These are phyloP conservation scores for Tringa solitaria DNA, from an alignment of 2,113 vertebrate species.

Conservation along the genomic window DNA sequence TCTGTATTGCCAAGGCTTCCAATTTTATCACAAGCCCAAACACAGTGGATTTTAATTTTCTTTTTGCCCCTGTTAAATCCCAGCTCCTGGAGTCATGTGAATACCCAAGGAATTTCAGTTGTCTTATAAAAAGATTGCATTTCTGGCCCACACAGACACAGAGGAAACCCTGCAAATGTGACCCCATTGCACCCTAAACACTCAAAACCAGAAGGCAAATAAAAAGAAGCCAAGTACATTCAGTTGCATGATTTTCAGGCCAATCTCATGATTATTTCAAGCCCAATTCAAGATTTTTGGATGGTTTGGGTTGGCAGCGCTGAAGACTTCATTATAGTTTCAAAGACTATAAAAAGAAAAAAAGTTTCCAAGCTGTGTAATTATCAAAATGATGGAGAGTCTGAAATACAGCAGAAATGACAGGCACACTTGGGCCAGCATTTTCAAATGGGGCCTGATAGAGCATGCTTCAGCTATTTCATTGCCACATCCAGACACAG, in stretches of 20 bases:
- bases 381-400: slow-evolving; percentile 69
- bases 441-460: slow-evolving; percentile 57
- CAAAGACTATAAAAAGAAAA: slow-evolving; percentile 71
- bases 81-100: slow-evolving; percentile 42
- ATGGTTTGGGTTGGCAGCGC: slow-evolving; percentile 60
- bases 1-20: slow-evolving; percentile 42
- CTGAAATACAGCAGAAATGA: slow-evolving; percentile 64
- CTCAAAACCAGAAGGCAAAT: slow-evolving; percentile 64
- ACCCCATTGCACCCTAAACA: slow-evolving; percentile 55
- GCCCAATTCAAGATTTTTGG: slow-evolving; percentile 59
- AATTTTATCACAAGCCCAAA: slow-evolving; percentile 52
- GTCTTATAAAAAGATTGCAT: slow-evolving; percentile 41
- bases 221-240: slow-evolving; percentile 59
- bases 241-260: slow-evolving; percentile 54
- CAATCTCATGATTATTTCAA: slow-evolving; percentile 69
- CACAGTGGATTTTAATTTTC: neutral
- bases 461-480: slow-evolving; percentile 54
- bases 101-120: slow-evolving; percentile 46
- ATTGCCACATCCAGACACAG: slow-evolving; percentile 47
- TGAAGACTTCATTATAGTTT: slow-evolving; percentile 66
- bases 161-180: slow-evolving; percentile 59
- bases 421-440: slow-evolving; percentile 48
- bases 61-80: neutral
- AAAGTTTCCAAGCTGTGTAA: slow-evolving; percentile 66
- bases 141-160: slow-evolving; percentile 53